Conservation (phyloP, 2,113 vertebrate genomes). For the Eclectus roratus region DNA sequence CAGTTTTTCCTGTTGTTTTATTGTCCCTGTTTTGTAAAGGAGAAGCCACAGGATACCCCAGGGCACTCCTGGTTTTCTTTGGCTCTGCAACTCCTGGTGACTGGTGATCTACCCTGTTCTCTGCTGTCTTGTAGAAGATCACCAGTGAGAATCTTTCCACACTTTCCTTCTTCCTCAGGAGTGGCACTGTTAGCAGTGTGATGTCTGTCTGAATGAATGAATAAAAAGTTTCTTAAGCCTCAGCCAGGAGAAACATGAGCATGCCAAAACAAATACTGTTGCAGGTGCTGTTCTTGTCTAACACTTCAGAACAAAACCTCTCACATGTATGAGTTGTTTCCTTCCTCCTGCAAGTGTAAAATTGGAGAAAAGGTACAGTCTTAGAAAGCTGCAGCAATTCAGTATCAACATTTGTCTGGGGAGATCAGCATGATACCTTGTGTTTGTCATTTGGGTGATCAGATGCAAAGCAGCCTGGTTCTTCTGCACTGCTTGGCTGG, state of each 20-base stretch:
- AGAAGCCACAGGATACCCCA: not conserved
- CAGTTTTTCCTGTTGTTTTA: not conserved
- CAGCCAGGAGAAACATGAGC: not conserved
- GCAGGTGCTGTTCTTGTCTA: not conserved
- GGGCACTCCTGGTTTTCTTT: not conserved
- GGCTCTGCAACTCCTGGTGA: not conserved
- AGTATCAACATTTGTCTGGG: not conserved
- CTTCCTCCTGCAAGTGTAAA: not conserved
- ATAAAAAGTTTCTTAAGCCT: not conserved
- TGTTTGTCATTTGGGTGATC: not conserved
- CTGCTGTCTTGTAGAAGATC: not conserved
- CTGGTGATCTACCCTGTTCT: not conserved
- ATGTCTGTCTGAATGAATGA: not conserved
- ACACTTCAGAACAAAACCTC: not conserved
- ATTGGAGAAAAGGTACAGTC: not conserved
- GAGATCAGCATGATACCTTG: fast-evolving
- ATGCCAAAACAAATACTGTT: not conserved
- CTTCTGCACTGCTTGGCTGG: not conserved
- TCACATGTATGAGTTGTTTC: not conserved
- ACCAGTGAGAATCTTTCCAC: not conserved
- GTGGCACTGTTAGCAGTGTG: not conserved
- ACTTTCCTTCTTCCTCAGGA: not conserved
- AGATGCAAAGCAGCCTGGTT: not conserved
- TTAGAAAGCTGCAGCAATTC: not conserved
- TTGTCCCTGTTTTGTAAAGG: not conserved